These are phyloP conservation scores for Sweltsa coloradensis DNA, from an alignment of 1,140 invertebrate species.

Conservation along the genomic window DNA sequence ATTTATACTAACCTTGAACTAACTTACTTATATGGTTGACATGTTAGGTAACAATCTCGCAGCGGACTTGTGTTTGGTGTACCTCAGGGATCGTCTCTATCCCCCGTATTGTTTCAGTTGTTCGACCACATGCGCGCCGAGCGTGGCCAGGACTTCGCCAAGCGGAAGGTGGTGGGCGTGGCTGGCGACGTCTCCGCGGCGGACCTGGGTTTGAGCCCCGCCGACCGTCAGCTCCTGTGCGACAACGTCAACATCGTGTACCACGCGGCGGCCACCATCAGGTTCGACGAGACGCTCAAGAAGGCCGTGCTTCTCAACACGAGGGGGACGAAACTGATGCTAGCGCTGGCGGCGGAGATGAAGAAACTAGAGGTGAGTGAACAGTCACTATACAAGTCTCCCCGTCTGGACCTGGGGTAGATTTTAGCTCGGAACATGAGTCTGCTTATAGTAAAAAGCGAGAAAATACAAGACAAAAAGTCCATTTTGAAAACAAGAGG, in stretches of 20 bases:
- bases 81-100: too few relatives aligned
- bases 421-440: background rate
- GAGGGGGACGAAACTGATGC: slow-evolving; percentile 24
- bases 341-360: slow-evolving; percentile 24
- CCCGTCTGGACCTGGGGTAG: too few relatives aligned
- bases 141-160: too few relatives aligned
- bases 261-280: slow-evolving; percentile 46
- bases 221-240: slow-evolving; percentile 31
- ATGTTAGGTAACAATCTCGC: too few relatives aligned
- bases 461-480: background rate
- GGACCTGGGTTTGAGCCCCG: slow-evolving; percentile 33
- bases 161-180: slow-evolving; percentile 36
- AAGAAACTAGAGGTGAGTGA: slow-evolving; percentile 20
- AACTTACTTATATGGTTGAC: too few relatives aligned
- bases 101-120: too few relatives aligned
- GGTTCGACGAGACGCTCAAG: slow-evolving; percentile 19
- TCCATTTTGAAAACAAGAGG: background rate
- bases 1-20: too few relatives aligned
- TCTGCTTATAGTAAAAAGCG: background rate
- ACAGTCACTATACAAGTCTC: too few relatives aligned
- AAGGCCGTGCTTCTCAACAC: slow-evolving; percentile 24
- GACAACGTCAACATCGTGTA: slow-evolving; percentile 43
- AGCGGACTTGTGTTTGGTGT: too few relatives aligned
- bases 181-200: slow-evolving; percentile 46
- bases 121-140: too few relatives aligned